phyloP scores from a whole-genome alignment of 2,888 invertebrate genomes.

The Trissolcus japonicus region DNA sequence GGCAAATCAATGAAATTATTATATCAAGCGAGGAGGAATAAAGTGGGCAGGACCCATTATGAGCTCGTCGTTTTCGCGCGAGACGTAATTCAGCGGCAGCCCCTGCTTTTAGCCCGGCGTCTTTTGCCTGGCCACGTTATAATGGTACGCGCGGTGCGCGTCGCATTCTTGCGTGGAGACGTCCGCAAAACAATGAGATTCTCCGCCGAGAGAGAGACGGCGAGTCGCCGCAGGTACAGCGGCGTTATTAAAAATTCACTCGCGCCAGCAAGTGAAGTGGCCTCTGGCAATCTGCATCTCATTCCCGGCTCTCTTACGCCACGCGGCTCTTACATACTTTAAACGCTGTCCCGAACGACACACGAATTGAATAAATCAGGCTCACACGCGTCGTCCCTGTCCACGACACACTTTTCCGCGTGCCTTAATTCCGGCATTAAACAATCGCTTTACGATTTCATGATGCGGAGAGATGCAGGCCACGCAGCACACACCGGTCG shows the following conservation, averaged over 20 bases:
- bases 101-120: slow-evolving; percentile 26
- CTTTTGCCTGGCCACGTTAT: slow-evolving; percentile 61
- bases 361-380: slow-evolving; percentile 40
- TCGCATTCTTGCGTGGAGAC: slow-evolving; percentile 64
- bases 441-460: slow-evolving; percentile 31
- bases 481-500: slow-evolving; percentile 1
- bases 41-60: slow-evolving; percentile 36
- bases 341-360: slow-evolving; percentile 30
- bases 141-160: slow-evolving; percentile 62
- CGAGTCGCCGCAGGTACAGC: slow-evolving; percentile 67
- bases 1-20: slow-evolving; percentile 44
- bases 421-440: slow-evolving; percentile 32
- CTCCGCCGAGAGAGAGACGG: slow-evolving; percentile 53
- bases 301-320: slow-evolving; percentile 69
- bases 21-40: slow-evolving; percentile 28
- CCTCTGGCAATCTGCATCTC: slow-evolving; percentile 76
- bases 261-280: slow-evolving; percentile 72
- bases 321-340: slow-evolving; percentile 42
- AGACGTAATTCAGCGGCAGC: slow-evolving; percentile 45
- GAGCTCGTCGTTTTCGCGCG: slow-evolving; percentile 35
- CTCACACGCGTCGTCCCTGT: slow-evolving; percentile 10
- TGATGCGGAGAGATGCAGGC: slow-evolving; percentile 13
- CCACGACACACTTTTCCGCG: slow-evolving; percentile 31
- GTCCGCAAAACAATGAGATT: slow-evolving; percentile 69
- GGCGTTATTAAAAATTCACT: slow-evolving; percentile 76